These are phyloP conservation scores for Leptopilina syphax DNA, from an alignment of 2,888 invertebrate genomes.

Conservation along the genomic window DNA sequence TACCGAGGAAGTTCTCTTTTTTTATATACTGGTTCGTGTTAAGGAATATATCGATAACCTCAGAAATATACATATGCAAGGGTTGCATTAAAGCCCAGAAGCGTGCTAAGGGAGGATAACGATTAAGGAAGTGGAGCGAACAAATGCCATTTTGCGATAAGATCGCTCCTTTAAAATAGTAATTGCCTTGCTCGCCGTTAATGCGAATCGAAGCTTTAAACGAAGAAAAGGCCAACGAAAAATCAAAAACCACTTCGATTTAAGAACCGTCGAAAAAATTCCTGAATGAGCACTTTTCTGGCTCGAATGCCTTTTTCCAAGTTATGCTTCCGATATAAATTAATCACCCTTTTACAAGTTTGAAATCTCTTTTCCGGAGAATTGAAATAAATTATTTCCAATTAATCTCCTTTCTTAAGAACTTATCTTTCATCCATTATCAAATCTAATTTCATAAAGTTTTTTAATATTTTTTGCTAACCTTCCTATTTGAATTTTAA, in stretches of 20 bases:
- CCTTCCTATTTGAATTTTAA: no score
- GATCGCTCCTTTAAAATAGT: constrained; percentile 35
- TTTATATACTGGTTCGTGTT: constrained; percentile 6
- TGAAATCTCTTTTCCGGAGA: not conserved
- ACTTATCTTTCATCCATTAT: not conserved
- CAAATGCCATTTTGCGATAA: constrained; percentile 42
- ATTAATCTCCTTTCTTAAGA: not conserved
- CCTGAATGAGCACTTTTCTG: not conserved
- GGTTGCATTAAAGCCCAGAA: constrained; percentile 25
- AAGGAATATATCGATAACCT: constrained; percentile 35
- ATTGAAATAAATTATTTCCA: constrained; percentile 7
- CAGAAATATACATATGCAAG: constrained; percentile 37
- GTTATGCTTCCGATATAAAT: not conserved
- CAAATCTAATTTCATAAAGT: not conserved
- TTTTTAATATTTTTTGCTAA: no score
- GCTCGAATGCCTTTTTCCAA: not conserved
- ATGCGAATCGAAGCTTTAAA: constrained; percentile 32
- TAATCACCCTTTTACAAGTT: constrained; percentile 5
- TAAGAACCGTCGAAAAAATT: constrained; percentile 17
- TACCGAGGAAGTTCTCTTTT: not conserved
- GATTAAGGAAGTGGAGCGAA: constrained; percentile 41
- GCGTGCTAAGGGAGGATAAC: constrained; percentile 40
- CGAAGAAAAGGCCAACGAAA: constrained; percentile 23
- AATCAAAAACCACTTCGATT: constrained; percentile 21
- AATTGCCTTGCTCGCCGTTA: constrained; percentile 39